Percentiles rank a stretch among this genome's conserved stretches.
phyloP scores from a whole-genome alignment of 2,888 invertebrate genomes.

The Megaustenia siamemsis region DNA sequence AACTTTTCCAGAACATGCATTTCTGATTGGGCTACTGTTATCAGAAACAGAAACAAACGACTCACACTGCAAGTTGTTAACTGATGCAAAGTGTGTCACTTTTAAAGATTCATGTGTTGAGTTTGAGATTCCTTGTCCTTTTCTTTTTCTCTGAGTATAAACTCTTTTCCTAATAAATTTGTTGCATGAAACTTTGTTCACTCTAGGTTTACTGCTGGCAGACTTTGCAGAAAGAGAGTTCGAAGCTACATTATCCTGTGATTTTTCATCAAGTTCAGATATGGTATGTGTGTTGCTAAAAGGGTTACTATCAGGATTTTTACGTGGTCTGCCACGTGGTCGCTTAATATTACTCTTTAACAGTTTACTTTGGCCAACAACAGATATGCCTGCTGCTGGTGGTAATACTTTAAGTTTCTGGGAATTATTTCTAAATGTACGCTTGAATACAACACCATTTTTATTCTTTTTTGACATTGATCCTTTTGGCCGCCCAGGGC shows the following conservation, averaged over 20 bases:
- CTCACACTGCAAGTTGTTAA: not conserved
- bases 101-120: not conserved
- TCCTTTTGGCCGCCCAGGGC: constrained; percentile 63
- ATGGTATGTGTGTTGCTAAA: not conserved
- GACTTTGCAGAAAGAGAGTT: not conserved
- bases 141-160: constrained; percentile 38
- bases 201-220: not conserved
- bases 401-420: not conserved
- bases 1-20: not conserved
- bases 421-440: constrained; percentile 27
- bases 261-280: not conserved
- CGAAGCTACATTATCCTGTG: not conserved
- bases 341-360: constrained; percentile 41
- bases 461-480: constrained; percentile 50
- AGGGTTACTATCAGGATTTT: constrained; percentile 35
- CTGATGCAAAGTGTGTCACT: not conserved
- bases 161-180: constrained; percentile 25
- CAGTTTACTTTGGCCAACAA: not conserved
- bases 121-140: constrained; percentile 1
- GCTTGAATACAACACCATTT: not conserved
- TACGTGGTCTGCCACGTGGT: constrained; percentile 62
- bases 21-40: not conserved
- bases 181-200: not conserved
- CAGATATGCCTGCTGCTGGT: not conserved
- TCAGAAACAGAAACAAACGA: constrained; percentile 5